Evolutionary conservation across 1,140 invertebrate species (phyloP).

Genomic region (Eulimnadia texana): DNA sequence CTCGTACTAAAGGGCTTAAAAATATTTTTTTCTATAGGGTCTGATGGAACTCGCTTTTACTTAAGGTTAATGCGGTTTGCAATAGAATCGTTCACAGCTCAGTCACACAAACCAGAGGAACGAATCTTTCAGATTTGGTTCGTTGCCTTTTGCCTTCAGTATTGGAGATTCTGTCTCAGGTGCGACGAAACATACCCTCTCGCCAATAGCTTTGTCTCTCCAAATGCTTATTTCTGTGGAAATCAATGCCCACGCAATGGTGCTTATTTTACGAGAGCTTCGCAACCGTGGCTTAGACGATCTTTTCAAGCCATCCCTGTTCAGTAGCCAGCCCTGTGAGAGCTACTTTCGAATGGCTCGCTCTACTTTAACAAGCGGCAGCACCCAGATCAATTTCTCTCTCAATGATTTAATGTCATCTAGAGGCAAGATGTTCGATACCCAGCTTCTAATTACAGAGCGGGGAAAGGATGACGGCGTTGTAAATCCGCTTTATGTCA

Average conservation of each 20-base stretch:
- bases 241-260: background rate
- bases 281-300: background rate
- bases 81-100: background rate
- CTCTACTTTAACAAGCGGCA: background rate
- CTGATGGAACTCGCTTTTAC: background rate
- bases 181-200: background rate
- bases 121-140: background rate
- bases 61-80: background rate
- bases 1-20: background rate
- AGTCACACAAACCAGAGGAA: background rate
- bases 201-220: background rate
- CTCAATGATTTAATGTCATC: background rate
- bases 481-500: background rate
- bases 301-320: background rate
- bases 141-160: background rate
- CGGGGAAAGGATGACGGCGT: background rate
- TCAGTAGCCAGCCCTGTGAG: background rate
- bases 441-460: background rate
- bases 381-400: background rate
- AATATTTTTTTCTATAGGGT: background rate
- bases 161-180: background rate
- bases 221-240: background rate
- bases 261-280: background rate
- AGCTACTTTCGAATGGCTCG: background rate
- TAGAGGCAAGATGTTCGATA: background rate